phyloP scores from a whole-genome alignment of 2,113 vertebrate genomes.

The Bos taurus region DNA sequence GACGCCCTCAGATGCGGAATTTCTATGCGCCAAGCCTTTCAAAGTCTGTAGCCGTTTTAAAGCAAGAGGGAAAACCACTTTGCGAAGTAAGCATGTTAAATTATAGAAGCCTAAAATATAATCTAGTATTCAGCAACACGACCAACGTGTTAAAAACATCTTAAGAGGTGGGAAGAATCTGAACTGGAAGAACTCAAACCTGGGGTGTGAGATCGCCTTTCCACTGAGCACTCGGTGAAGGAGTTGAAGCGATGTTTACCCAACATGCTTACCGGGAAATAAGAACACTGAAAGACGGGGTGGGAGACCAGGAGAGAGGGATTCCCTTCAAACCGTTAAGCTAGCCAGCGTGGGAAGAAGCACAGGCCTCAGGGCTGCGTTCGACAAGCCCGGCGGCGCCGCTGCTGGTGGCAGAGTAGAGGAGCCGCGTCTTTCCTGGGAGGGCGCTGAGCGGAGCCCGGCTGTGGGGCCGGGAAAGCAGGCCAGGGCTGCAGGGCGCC shows the following conservation, averaged over 20 bases:
- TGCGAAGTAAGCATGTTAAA: not conserved
- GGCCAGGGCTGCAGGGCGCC: not conserved
- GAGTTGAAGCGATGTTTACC: rapidly evolving
- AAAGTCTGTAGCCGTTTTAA: not conserved
- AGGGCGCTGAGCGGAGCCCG: no score
- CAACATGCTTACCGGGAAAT: rapidly evolving
- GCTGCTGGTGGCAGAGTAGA: rapidly evolving
- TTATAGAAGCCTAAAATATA: no score
- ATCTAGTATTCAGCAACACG: no score
- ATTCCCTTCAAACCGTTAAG: rapidly evolving
- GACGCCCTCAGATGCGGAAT: not conserved
- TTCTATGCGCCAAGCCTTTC: not conserved
- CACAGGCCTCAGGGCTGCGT: rapidly evolving
- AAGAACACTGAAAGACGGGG: rapidly evolving
- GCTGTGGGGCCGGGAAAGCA: no score
- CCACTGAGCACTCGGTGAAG: rapidly evolving
- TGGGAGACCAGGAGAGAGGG: rapidly evolving
- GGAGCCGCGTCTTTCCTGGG: rapidly evolving
- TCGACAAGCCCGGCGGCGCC: no score
- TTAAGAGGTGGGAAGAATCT: rapidly evolving
- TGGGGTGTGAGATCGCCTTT: rapidly evolving
- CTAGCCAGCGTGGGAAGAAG: rapidly evolving
- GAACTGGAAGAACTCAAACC: not conserved
- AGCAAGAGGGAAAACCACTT: not conserved
- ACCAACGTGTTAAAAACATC: not conserved